These are phyloP conservation scores for Myotis brandtii DNA, from an alignment of 2,113 vertebrate genomes.

Conservation along the genomic window DNA sequence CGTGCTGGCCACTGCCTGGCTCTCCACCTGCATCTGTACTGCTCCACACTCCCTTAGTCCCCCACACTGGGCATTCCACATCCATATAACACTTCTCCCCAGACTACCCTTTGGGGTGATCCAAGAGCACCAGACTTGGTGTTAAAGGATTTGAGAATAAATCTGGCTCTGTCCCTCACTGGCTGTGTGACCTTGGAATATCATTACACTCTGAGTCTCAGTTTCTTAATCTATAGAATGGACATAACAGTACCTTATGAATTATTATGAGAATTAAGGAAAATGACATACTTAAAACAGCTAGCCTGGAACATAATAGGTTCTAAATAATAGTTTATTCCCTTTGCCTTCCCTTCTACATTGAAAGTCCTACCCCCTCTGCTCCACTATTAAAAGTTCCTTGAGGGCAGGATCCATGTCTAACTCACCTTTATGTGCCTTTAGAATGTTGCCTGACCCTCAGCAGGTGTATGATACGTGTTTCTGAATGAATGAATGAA, in stretches of 20 bases:
- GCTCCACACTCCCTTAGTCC: neutral
- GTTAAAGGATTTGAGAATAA: neutral
- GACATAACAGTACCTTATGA: neutral
- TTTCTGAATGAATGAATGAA: neutral
- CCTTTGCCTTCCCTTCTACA: neutral
- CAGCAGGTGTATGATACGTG: neutral
- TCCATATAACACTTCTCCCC: neutral
- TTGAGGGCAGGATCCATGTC: neutral
- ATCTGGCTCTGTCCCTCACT: neutral
- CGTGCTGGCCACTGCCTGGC: neutral
- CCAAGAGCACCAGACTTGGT: neutral
- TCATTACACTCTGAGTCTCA: constrained; percentile 26
- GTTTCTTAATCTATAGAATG: constrained; percentile 15
- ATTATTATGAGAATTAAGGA: neutral
- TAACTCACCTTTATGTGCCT: neutral
- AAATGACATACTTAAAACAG: neutral
- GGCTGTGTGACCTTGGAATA: constrained; percentile 43
- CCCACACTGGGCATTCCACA: neutral
- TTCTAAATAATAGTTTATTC: neutral
- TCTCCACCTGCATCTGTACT: neutral
- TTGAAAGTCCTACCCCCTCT: neutral
- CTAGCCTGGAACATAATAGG: neutral
- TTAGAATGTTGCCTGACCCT: neutral
- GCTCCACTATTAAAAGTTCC: neutral
- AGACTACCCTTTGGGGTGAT: neutral